Conservation (phyloP, 2,113 vertebrate species). For the Cebus imitator region DNA sequence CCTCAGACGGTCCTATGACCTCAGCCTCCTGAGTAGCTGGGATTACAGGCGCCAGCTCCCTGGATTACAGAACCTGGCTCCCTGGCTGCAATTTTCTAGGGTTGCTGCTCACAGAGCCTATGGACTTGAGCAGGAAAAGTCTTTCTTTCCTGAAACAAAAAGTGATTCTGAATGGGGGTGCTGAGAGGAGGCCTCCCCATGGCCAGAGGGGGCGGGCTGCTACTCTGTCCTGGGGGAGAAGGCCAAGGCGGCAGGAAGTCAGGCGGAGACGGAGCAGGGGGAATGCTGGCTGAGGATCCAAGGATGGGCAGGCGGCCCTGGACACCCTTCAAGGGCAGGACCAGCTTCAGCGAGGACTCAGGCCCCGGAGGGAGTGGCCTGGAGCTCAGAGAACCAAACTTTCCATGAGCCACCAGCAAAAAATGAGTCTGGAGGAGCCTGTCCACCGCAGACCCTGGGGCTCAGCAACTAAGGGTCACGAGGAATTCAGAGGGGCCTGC, state of each 20-base stretch:
- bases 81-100: not conserved
- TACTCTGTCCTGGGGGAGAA: not conserved
- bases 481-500: not conserved
- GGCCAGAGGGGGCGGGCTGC: not conserved
- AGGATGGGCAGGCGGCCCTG: not conserved
- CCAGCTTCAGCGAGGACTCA: not conserved
- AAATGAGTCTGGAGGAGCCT: constrained; percentile 46
- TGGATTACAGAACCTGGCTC: not conserved
- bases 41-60: not conserved
- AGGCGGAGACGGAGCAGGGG: not conserved
- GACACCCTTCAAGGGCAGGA: not conserved
- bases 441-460: not conserved
- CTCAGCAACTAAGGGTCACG: not conserved
- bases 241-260: constrained; percentile 42
- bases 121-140: not conserved
- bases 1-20: not conserved
- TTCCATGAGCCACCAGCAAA: constrained; percentile 83
- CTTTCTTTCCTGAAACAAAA: not conserved
- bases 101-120: not conserved
- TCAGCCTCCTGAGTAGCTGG: not conserved
- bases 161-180: not conserved
- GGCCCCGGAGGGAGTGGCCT: constrained; percentile 30
- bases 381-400: constrained; percentile 77
- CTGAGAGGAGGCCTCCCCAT: not conserved
- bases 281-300: not conserved